Base-by-base conservation (phyloP, 1,140 invertebrate species). In the Drosophila sechellia region DNA sequence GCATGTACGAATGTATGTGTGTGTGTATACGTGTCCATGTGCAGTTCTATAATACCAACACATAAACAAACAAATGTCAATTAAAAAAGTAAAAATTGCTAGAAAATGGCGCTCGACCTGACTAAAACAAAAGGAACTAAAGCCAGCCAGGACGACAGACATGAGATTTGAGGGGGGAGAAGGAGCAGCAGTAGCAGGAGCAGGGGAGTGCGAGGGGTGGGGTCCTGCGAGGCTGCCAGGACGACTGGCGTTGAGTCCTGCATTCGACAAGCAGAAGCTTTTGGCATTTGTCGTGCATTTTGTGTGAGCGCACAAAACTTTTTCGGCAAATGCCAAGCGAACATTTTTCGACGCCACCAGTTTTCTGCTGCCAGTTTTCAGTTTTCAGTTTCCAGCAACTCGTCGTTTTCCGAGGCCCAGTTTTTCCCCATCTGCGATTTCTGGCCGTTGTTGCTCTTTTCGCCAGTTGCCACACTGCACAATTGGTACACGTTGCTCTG, bases 31-130 rank as follows among this genome's bases (percentile, higher is more conserved):
- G 22, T 46, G 50, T 22, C 34, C 40, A 59, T 56, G 45, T 52
- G 31, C 31, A 40, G 5, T 10, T 10, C 34, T 10, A 22, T 20
- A 27, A 57, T 42, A 61, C 35, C 43, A 34, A 59, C 31, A 57
- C 60, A 57, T 54, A 70, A 60, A 61, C 79, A 86, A 78, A 87
- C 83, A 86, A 86, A 87, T 86, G 83, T 86, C 83, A 86, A 86
- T 86, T 86, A 86, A 86, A 87, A 87, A 86, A 87, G 78, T 79
- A 86, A 86, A 86, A 87, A 87, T 86, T 79, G 83, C 83, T 79
- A 57, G 83, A 83, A 86, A 87, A 86, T 87, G 75, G 79, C 83
- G 65, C 80, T 78, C 83, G 74, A 81, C 68, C 78, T 75, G 83
- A 64, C 78, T 81, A 68, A 71, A 85, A 85, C 81, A 85, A 85